Evolutionary conservation across 2,888 invertebrate genomes (phyloP).

Genomic region (Chloromyia formosa): DNA sequence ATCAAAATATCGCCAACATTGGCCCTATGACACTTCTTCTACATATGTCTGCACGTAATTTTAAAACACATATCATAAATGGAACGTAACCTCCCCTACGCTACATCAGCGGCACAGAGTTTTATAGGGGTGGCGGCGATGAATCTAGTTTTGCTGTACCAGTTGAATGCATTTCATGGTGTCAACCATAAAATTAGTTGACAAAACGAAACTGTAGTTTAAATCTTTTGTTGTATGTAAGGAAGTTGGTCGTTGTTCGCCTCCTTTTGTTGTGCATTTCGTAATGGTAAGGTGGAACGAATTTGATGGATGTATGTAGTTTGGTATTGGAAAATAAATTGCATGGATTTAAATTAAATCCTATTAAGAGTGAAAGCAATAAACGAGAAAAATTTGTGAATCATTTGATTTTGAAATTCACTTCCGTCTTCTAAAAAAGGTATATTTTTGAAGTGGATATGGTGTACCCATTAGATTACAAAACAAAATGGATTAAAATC

Average conservation of each 20-base stretch:
- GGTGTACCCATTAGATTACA: too few species aligned
- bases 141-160: slow-evolving; percentile 7
- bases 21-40: too few species aligned
- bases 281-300: background rate
- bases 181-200: slow-evolving; percentile 18
- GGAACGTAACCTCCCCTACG: too few species aligned
- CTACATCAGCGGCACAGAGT: too few species aligned
- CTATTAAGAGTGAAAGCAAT: background rate
- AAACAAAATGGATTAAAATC: too few species aligned
- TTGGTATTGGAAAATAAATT: background rate
- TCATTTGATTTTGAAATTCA: background rate
- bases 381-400: background rate
- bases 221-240: slow-evolving; percentile 1
- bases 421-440: background rate
- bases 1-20: too few species aligned
- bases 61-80: too few species aligned
- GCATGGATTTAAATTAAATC: background rate
- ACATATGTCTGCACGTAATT: too few species aligned
- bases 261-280: background rate
- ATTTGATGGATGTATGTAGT: background rate
- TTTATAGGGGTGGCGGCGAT: background rate
- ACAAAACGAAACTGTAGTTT: slow-evolving; percentile 27
- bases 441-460: too few species aligned
- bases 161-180: slow-evolving; percentile 33
- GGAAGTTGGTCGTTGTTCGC: background rate